Evolutionary conservation across 2,113 vertebrate genomes (phyloP), one percentile per base, ranked within the genome.

Genomic region (Percopsis transmontana): DNA sequence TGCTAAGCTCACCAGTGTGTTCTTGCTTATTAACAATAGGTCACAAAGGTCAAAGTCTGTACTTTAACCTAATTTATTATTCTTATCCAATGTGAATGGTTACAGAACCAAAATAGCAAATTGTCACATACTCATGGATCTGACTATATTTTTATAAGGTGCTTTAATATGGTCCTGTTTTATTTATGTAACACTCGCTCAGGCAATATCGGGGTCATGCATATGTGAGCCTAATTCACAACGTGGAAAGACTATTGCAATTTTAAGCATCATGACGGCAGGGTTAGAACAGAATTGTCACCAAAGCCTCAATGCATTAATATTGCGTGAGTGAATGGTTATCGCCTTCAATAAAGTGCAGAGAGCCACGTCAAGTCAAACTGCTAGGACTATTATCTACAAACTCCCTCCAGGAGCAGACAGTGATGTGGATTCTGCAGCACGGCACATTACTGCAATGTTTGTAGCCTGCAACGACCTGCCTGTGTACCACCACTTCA

Each of bases 401-500:
- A 8, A 45, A 50, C 14, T 20, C 14, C 54, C 1, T 33, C 24
- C 65, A 93, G 92, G 92, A 53, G 76, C 84, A 5, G 89, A 91
- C 64, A 40, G 56, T 16, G 88, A 93, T 1, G 90, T 91, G 65
- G 87, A 88, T 1, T 68, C 87, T 24, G 91, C 90, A 4, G 91
- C 92, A 3, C 82, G 65, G 11, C 76, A 85, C 80, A 77, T 93
- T 44, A 72, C 90, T 1, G 39, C 71, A 45, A 73, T 90, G 87
- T 92, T 93, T 38, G 76, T 83, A 14, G 65, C 68, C 0, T 77
- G 80, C 13, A 82, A 73, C 75, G 1, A 42, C 45, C 51, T 24
- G 2, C 77, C 76, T 0, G 62, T 92, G 54, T 92, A 89, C 70
- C 85, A 91, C 72, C 90, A 93, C 85, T 91, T 85, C 82, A 91